Base-by-base conservation (phyloP, 2,888 invertebrate species). In the Polymixis lichenea region DNA sequence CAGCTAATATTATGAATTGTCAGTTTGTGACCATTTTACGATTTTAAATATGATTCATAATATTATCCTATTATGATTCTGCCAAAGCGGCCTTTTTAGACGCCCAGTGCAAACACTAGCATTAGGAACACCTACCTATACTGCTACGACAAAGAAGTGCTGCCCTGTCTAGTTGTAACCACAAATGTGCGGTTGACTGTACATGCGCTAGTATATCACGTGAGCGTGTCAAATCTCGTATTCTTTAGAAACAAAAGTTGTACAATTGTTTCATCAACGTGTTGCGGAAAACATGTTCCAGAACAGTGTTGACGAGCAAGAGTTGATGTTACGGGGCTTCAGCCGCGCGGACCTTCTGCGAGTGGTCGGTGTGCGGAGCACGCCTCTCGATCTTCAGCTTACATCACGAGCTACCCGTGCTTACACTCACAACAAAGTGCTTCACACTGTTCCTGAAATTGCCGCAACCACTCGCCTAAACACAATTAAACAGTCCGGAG, bases 381-480 rank as follows among this genome's bases (percentile, higher is more conserved):
- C 51, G 67, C 53, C 77, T 73, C 43, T 56, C 53, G 75, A 70
- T 84, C 84, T 83, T 83, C 75, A 78, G 60, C 56, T 22, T 17
- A 58, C 56, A 17, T 53, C n/a, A 70, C 70, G 55, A 53, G 75
- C 78, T 58, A 19, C 78, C 73, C n/a, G 49, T 15, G 56, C 61
- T 66, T 38, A 66, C 60, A 22, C 55, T 43, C 55, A 51, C 67
- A 55, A 72, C 53, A 49, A 65, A 66, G 28, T 56, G 43, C 25
- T 58, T 19, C 53, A 58, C 51, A 46, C 22, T n/a, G 25, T 15
- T 22, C 68, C 22, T 43, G 49, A 43, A 11, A 38, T 17, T 17
- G 46, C 38, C 60, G 19, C n/a, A 19, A 38, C n/a, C 43, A 22
- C 2, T 32, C 51, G 66, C 60, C 25, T 22, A 19, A 46, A 43